Base-by-base conservation (phyloP, 2,113 vertebrate genomes). In the Megaleporinus macrocephalus region DNA sequence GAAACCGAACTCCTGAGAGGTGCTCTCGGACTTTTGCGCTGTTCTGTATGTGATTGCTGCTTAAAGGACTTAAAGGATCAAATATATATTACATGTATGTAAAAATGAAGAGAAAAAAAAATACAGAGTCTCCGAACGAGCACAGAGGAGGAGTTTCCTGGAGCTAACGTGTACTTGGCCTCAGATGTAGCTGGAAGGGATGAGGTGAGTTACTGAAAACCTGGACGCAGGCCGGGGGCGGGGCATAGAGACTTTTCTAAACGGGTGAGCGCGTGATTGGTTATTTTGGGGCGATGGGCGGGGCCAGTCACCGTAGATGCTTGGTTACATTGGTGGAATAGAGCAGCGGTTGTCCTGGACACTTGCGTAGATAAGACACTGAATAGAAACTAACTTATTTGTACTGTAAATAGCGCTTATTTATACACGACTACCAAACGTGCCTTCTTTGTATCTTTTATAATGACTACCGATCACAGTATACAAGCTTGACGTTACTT, bases 401-500 rank as follows among this genome's bases (percentile, higher is more conserved):
- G 81, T 86, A 86, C 79, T 90, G 87, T 90, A 89, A 89, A 90
- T 90, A 89, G 85, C 82, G 83, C 82, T 86, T 86, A 86, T 89
- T 90, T 86, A 86, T 90, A 86, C 78, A 86, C 29, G 66, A 84
- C 75, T 70, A 80, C 86, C 86, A 87, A 84, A 86, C 62, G 89
- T 90, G 89, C 89, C 89, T 90, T 90, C 82, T 83, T 85, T 82
- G 49, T 85, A 85, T 86, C 68, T 85, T 81, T 80, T 80, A 78
- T 83, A 82, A 86, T 2, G 68, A 79, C 85, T 84, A 80, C 80
- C 68, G 20, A 61, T 51, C 72, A 61, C 81, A 84, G 69, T 80
- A 81, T 78, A 73, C 76, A 49, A 80, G 80, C 76, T 86, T 63
- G 76, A 76, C 26, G 41, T 84, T 63, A 66, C 76, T 86, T 85